phyloP scores from a whole-genome alignment of 2,113 vertebrate genomes.

The Strix aluco region DNA sequence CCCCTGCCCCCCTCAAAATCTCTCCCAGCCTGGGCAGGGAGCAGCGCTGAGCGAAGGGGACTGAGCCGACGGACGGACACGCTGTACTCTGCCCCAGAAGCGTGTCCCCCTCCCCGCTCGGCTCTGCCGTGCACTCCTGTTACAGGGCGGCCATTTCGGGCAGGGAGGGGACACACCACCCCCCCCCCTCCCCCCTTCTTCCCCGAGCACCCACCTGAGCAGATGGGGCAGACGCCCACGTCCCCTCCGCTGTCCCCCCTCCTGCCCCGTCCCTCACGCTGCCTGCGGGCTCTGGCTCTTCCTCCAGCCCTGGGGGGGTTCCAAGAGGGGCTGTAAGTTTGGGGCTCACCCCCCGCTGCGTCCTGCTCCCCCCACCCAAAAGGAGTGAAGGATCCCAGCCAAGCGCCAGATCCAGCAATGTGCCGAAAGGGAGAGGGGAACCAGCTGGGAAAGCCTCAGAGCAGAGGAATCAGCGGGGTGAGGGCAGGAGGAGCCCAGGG shows the following conservation, averaged over 20 bases:
- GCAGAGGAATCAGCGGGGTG: rapidly evolving
- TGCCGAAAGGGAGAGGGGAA: not conserved
- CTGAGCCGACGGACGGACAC: rapidly evolving
- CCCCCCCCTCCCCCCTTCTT: too few relatives aligned
- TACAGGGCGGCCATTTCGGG: not conserved
- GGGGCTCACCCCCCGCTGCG: too few relatives aligned
- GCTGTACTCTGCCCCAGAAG: not conserved
- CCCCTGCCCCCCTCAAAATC: too few relatives aligned
- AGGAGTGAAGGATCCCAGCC: too few relatives aligned
- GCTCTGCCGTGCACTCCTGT: too few relatives aligned
- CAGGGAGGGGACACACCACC: too few relatives aligned
- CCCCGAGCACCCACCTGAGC: slow-evolving; percentile 61
- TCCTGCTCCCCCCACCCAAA: too few relatives aligned
- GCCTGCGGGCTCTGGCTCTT: not conserved
- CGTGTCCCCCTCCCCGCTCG: rapidly evolving
- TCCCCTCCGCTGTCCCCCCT: not conserved
- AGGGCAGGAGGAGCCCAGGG: not conserved
- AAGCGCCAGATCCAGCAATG: too few relatives aligned
- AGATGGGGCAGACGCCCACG: slow-evolving; percentile 68
- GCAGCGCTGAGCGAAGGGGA: not conserved
- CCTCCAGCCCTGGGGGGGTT: not conserved
- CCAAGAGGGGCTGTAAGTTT: too few relatives aligned
- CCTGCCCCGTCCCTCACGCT: rapidly evolving
- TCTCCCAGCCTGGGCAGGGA: not conserved
- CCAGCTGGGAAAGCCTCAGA: not conserved